Base-by-base conservation (phyloP, 1,140 invertebrate species). In the Periplaneta americana region DNA sequence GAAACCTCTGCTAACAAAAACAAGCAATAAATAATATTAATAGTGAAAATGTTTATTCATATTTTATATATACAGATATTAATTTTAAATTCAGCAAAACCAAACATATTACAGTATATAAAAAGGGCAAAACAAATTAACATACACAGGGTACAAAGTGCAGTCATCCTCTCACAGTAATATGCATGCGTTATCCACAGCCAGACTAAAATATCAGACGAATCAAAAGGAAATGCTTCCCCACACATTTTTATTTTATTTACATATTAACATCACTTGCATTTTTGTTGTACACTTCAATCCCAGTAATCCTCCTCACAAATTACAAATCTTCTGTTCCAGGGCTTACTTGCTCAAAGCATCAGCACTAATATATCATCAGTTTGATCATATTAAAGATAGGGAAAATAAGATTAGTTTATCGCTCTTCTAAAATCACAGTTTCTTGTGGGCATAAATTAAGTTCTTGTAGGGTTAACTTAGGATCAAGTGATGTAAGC, bases 381-480 rank as follows among this genome's bases (percentile, higher is more conserved):
- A 66, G 39, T 48, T 18, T n/a, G 10, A n/a, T 57, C 48, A 57
- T n/a, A n/a, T n/a, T 2, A 3, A 28, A 11, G 48, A n/a, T n/a
- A 0, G 48, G 48, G 48, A 66, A 66, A 66, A 66, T 18, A 10
- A 28, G 22, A 28, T 17, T 3, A 74, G 13, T 80, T 92, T 94
- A 96, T 93, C 95, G 93, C 89, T 97, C 96, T 89, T 98, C 96
- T 84, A 98, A 89, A 88, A 97, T 97, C 82, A 98, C 91, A 82
- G 96, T 98, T 90, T 98, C 97, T 92, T 98, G 96, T 80, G 96
- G 94, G 90, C 91, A 96, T 81, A 98, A 91, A 89, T 97, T 96
- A 81, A 97, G 89, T 85, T 94, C 92, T 88, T 93, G 91, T 81
- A 98, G 88, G 80, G 95, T 96, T 88, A 93, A 91, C 84, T 90